These are phyloP conservation scores for Dryobates pubescens DNA, from an alignment of 2,797 vertebrate species.

Conservation along the genomic window DNA sequence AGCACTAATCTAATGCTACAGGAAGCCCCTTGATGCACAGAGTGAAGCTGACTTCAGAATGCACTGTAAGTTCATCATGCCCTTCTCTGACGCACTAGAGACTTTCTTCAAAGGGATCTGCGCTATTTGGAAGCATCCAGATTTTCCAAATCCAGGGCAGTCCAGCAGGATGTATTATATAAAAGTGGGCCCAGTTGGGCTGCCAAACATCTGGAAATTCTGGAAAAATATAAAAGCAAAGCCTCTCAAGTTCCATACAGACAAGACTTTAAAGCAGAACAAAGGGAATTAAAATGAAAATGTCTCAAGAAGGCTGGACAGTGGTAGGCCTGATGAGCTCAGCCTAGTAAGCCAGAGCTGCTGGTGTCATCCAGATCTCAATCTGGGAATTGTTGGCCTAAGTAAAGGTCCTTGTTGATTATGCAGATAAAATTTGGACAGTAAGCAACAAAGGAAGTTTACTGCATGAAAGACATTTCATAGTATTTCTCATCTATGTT, in stretches of 20 bases:
- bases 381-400: not conserved
- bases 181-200: not conserved
- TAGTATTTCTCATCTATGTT: no score
- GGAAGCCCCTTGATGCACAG: not conserved
- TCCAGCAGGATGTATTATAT: not conserved
- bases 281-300: not conserved
- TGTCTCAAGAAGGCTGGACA: not conserved
- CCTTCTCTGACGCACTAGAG: not conserved
- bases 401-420: not conserved
- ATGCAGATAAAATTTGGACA: not conserved
- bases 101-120: not conserved
- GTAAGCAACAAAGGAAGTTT: not conserved
- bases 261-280: not conserved
- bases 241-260: not conserved
- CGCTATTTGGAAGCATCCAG: not conserved
- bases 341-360: not conserved
- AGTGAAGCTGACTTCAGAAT: not conserved
- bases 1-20: not conserved
- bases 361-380: not conserved
- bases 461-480: not conserved
- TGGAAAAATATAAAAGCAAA: conserved; percentile 15
- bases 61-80: rapidly evolving
- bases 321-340: not conserved
- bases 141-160: not conserved
- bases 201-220: conserved; percentile 27